These are phyloP conservation scores for Drosophila nr. fundita DNA, from an alignment of 2,888 invertebrate species.

Conservation along the genomic window DNA sequence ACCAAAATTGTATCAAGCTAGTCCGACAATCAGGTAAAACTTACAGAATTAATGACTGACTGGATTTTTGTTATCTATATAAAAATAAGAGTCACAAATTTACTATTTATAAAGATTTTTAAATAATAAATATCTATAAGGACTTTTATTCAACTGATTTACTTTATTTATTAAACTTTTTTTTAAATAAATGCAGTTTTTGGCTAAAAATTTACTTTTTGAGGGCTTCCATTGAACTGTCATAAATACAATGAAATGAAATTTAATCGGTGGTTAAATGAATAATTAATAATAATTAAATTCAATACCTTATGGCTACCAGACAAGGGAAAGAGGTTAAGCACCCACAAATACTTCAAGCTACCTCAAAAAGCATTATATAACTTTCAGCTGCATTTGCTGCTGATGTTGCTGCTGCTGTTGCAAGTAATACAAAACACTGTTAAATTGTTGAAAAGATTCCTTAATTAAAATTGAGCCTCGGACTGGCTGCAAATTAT, in stretches of 20 bases:
- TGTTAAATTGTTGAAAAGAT: slow-evolving; percentile 51
- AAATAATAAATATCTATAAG: background rate
- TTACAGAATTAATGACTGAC: background rate
- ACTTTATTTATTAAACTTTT: too few relatives aligned
- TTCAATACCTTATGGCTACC: background rate
- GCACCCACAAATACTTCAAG: background rate
- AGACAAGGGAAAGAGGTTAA: background rate
- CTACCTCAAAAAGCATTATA: slow-evolving; percentile 6
- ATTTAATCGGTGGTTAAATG: background rate
- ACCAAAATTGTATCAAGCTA: background rate
- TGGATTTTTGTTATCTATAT: background rate
- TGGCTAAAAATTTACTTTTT: too few relatives aligned
- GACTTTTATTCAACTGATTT: background rate
- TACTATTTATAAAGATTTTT: background rate
- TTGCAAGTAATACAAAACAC: slow-evolving; percentile 46
- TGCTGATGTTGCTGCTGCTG: background rate
- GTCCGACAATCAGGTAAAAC: slow-evolving; percentile 14
- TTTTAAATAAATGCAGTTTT: background rate
- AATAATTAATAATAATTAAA: background rate
- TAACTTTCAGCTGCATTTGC: slow-evolving; percentile 17
- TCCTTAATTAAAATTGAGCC: slow-evolving; percentile 70
- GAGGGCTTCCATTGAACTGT: too few relatives aligned
- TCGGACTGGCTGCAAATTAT: slow-evolving; percentile 60
- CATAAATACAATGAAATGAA: too few relatives aligned
- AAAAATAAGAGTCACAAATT: background rate